These are phyloP conservation scores for Lordiphosa mommai DNA, from an alignment of 1,140 invertebrate genomes.

Conservation along the genomic window DNA sequence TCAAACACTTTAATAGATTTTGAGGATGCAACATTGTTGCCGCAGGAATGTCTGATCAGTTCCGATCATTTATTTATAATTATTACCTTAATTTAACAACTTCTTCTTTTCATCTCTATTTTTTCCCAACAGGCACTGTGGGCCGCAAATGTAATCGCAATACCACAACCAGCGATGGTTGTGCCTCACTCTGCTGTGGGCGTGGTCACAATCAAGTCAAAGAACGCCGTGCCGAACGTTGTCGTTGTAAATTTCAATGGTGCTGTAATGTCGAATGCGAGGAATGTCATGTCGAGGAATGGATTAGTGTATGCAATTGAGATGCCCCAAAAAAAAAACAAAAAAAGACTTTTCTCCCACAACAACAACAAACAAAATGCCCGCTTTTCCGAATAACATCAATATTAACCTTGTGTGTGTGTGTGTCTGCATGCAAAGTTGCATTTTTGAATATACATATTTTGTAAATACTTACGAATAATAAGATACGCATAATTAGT, in stretches of 20 bases:
- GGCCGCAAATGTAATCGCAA: constrained; percentile 90
- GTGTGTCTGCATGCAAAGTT: constrained; percentile 2
- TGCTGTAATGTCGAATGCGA: constrained; percentile 94
- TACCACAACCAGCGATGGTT: constrained; percentile 86
- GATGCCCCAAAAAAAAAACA: constrained; percentile 8
- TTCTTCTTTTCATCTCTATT: neutral
- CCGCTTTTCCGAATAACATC: neutral
- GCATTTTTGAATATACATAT: constrained; percentile 21
- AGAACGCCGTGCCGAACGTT: constrained; percentile 87
- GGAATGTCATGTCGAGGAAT: constrained; percentile 89
- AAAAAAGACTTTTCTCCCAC: constrained; percentile 52
- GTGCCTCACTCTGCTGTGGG: constrained; percentile 93
- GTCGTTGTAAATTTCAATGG: constrained; percentile 95
- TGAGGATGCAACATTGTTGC: too few relatives aligned
- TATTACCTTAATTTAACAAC: too few relatives aligned
- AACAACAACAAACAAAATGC: constrained; percentile 22
- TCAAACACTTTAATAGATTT: neutral
- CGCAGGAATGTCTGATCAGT: too few relatives aligned
- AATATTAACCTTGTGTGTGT: neutral
- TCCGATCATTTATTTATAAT: neutral
- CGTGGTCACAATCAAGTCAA: constrained; percentile 92
- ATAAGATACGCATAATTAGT: constrained; percentile 55
- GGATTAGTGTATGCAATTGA: constrained; percentile 91
- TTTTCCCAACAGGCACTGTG: constrained; percentile 83
- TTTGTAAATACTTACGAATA: constrained; percentile 64